Evolutionary conservation across 2,888 invertebrate species (phyloP).

Genomic region (Tipula helvola): DNA sequence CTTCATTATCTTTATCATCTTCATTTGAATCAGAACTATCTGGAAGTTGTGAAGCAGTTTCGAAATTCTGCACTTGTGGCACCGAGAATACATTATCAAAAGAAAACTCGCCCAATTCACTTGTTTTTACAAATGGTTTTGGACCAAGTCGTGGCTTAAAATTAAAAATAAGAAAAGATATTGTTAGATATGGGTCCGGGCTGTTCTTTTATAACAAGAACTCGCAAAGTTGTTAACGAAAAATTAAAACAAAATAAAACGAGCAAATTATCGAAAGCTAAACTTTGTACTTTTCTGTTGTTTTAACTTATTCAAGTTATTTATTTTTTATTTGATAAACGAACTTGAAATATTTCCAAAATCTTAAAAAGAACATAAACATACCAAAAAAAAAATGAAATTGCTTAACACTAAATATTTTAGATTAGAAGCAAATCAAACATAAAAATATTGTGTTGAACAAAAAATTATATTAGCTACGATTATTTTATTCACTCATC

Average conservation of each 20-base stretch:
- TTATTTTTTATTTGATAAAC: background rate
- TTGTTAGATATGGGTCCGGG: background rate
- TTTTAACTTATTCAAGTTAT: background rate
- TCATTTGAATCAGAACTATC: background rate
- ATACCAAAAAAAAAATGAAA: background rate
- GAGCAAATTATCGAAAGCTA: background rate
- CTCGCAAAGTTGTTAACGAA: background rate
- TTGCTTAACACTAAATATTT: no score
- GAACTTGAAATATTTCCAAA: background rate
- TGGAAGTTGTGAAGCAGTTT: background rate
- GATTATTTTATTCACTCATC: background rate
- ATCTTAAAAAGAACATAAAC: background rate
- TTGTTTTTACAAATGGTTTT: slow-evolving; percentile 71
- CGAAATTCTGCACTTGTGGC: slow-evolving; percentile 50
- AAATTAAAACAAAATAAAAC: background rate
- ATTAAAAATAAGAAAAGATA: slow-evolving; percentile 16
- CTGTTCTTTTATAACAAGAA: background rate
- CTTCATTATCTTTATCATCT: background rate
- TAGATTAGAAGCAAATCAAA: background rate
- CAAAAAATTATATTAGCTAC: background rate
- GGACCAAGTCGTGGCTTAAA: slow-evolving; percentile 71
- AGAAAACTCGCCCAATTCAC: slow-evolving; percentile 58
- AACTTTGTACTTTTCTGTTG: background rate
- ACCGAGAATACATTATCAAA: slow-evolving; percentile 75
- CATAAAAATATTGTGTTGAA: background rate